These are phyloP conservation scores for Drosophila hawaiiensis DNA, from an alignment of 2,888 invertebrate genomes.

Conservation along the genomic window DNA sequence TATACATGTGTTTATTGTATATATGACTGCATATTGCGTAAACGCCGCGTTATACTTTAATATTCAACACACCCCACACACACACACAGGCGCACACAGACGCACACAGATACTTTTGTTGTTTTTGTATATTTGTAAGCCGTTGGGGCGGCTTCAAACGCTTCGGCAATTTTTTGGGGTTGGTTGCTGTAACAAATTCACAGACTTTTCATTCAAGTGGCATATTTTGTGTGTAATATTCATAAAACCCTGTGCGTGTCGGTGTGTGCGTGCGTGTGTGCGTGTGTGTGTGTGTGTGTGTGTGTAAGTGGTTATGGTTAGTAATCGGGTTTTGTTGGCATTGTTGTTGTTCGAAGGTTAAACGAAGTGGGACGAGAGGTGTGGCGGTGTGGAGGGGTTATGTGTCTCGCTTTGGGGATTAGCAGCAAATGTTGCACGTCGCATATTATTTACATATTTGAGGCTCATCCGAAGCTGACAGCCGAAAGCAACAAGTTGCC, in stretches of 20 bases:
- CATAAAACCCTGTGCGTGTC: conserved; percentile 45
- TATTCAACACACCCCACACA: conserved; percentile 36
- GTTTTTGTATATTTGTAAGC: conserved; percentile 38
- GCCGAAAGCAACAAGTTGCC: conserved; percentile 53
- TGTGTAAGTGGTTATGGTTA: conserved; percentile 42
- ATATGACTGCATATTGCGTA: conserved; percentile 45
- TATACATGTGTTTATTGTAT: neutral
- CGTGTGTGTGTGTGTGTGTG: conserved; percentile 7
- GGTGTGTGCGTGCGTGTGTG: conserved; percentile 4
- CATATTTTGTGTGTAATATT: conserved; percentile 65
- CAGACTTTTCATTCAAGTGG: conserved; percentile 61
- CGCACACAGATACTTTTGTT: neutral
- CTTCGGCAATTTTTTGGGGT: conserved; percentile 14
- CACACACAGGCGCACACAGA: neutral
- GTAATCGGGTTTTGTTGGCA: conserved; percentile 14
- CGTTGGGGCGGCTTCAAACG: conserved; percentile 31
- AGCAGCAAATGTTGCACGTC: conserved; percentile 65
- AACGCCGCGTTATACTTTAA: conserved; percentile 49
- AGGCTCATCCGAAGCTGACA: conserved; percentile 42
- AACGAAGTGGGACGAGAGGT: neutral
- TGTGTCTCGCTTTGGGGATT: conserved; percentile 45
- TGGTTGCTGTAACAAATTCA: conserved; percentile 45
- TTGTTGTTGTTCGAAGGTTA: neutral
- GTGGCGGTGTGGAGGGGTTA: neutral
- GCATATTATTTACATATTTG: conserved; percentile 63